phyloP scores from a whole-genome alignment of 2,113 vertebrate genomes.

The Chionomys nivalis region DNA sequence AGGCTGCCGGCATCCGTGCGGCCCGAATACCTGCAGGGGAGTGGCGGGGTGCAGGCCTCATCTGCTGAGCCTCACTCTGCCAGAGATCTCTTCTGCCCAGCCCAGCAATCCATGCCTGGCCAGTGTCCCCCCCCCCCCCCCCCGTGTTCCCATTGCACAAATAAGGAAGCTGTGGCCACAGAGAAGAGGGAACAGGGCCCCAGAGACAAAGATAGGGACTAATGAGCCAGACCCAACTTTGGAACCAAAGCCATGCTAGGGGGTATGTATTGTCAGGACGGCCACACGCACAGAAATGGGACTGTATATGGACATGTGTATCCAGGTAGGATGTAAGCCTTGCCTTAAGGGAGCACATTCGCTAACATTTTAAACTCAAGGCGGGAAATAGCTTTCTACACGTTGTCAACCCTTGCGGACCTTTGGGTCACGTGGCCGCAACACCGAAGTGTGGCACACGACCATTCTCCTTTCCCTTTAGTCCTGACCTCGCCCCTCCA shows the following conservation, averaged over 20 bases:
- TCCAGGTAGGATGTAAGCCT: not conserved
- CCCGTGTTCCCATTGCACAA: not conserved
- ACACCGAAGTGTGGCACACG: not conserved
- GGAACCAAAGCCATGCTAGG: not conserved
- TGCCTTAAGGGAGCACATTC: not conserved
- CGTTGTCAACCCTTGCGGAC: not conserved
- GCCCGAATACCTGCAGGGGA: constrained; percentile 84
- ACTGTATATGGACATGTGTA: not conserved
- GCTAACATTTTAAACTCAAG: not conserved
- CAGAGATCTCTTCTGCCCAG: not conserved
- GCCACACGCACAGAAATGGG: not conserved
- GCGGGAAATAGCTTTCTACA: not conserved
- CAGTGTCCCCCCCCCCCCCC: no score
- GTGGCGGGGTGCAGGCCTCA: not conserved
- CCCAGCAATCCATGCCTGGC: not conserved
- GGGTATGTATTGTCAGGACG: not conserved
- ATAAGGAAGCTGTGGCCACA: not conserved
- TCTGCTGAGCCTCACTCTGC: not conserved
- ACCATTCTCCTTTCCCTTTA: not conserved
- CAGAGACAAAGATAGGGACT: not conserved
- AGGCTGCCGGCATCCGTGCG: constrained; percentile 85
- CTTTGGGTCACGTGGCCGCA: not conserved
- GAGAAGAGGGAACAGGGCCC: not conserved
- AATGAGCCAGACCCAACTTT: not conserved
- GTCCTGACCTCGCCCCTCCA: not conserved